Evolutionary conservation across 2,888 invertebrate species (phyloP), one percentile per base, ranked within the genome.

Genomic region (Troides aeacus): DNA sequence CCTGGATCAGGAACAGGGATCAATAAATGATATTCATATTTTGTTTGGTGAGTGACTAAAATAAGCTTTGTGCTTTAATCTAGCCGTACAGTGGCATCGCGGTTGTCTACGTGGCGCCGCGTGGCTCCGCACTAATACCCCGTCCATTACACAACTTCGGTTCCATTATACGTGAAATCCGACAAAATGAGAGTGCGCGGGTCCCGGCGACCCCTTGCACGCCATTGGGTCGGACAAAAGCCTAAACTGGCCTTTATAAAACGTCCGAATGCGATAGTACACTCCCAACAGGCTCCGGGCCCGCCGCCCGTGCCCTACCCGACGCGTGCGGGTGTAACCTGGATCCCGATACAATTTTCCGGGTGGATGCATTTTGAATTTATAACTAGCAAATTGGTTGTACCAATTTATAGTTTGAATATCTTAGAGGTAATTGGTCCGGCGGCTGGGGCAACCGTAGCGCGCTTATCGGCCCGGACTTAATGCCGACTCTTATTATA

Each of bases 301-400:
- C 50, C n/a, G 56, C 61, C 61, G 74, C 74, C 72, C 69, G 64
- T 73, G 71, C 74, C 77, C 79, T 76, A 73, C 77, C 81, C 76
- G 72, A 80, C 80, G 77, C 74, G 79, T 77, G 73, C 81, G 84
- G 79, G 76, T 85, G 78, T 78, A 80, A 79, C 76, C 30, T 86
- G 66, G 87, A 87, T 84, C 86, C 84, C 89, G 82, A 90, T 88
- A 91, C 91, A 91, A 91, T 92, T 92, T 90, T 88, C 84, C 86
- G 89, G 84, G 80, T 80, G 89, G 86, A 88, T 90, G 89, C 89
- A 90, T 89, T 90, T 90, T 88, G 91, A 91, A 92, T 92, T 92
- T 91, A 91, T 92, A 91, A 92, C 91, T 84, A 90, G 87, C 85
- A 89, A 92, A 91, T 90, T 90, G 92, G 85, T 85, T 83, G 84